Evolutionary conservation across 2,797 vertebrate species (phyloP).

Genomic region (Simalia tracyae): DNA sequence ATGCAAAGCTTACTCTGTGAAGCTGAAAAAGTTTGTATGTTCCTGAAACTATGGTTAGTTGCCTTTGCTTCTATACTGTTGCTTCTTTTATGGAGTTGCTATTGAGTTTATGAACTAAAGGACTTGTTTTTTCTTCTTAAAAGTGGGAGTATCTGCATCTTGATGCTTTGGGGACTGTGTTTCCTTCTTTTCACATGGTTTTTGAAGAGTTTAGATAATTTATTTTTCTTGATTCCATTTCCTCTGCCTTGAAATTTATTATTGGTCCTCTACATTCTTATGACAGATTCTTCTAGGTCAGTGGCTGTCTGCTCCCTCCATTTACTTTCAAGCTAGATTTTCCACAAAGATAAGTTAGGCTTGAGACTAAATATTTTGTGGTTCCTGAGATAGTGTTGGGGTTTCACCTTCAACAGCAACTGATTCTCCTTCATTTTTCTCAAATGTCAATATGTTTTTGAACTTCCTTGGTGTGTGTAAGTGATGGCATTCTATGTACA

Average conservation of each 20-base stretch:
- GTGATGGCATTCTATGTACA: background rate
- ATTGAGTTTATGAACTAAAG: background rate
- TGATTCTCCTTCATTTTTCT: background rate
- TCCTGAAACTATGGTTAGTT: background rate
- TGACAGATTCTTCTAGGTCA: background rate
- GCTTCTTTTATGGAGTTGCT: background rate
- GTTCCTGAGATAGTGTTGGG: background rate
- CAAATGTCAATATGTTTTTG: background rate
- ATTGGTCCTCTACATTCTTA: background rate
- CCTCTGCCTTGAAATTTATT: background rate
- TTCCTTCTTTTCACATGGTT: background rate
- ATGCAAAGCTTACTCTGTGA: background rate
- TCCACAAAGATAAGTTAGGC: background rate
- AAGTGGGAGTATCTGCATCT: background rate
- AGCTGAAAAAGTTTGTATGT: background rate
- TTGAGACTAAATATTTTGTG: background rate
- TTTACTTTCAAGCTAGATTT: background rate
- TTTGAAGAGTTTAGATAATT: background rate
- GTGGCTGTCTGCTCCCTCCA: background rate
- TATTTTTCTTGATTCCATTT: background rate
- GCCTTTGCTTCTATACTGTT: background rate
- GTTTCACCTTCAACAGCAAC: background rate
- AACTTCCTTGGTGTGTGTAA: background rate
- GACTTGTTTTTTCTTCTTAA: background rate
- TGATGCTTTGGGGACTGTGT: background rate